Percentiles rank a stretch among this genome's conserved stretches.
These are phyloP conservation scores for Lymantria dispar DNA, from an alignment of 2,888 invertebrate genomes.

Conservation along the genomic window DNA sequence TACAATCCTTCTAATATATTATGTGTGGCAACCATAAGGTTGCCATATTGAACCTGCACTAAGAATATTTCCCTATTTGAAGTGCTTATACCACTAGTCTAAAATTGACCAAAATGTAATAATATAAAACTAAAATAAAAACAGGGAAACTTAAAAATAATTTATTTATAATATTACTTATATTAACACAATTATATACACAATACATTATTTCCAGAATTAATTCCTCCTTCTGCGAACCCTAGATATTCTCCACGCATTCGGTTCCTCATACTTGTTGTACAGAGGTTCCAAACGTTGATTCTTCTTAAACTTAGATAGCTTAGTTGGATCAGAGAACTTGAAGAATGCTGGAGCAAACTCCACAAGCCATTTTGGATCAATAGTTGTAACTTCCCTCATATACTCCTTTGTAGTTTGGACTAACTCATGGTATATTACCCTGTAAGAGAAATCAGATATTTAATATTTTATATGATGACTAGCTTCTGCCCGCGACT, in stretches of 20 bases:
- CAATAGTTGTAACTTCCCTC: slow-evolving; percentile 98
- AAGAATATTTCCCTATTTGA: no score
- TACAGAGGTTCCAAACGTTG: slow-evolving; percentile 98
- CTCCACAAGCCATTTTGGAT: slow-evolving; percentile 99
- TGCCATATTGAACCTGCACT: no score
- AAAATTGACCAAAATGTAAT: no score
- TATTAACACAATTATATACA: background rate
- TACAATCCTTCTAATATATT: no score
- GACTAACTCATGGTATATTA: slow-evolving; percentile 98
- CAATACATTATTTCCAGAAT: slow-evolving; percentile 1
- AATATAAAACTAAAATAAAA: no score
- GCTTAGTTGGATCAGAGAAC: slow-evolving; percentile 98
- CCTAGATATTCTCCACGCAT: slow-evolving; percentile 99
- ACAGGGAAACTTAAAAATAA: background rate
- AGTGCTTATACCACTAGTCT: no score
- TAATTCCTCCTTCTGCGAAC: slow-evolving; percentile 94
- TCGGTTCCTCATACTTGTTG: slow-evolving; percentile 99
- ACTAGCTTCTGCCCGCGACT: no score
- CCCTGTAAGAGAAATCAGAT: slow-evolving; percentile 78
- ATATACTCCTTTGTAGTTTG: slow-evolving; percentile 99
- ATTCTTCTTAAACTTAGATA: slow-evolving; percentile 99
- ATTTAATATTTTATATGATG: no score
- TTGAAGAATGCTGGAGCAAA: slow-evolving; percentile 99
- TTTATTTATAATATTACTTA: background rate
- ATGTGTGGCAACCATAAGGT: no score